Evolutionary conservation across 2,113 vertebrate genomes (phyloP).

Genomic region (Bombycilla garrulus): DNA sequence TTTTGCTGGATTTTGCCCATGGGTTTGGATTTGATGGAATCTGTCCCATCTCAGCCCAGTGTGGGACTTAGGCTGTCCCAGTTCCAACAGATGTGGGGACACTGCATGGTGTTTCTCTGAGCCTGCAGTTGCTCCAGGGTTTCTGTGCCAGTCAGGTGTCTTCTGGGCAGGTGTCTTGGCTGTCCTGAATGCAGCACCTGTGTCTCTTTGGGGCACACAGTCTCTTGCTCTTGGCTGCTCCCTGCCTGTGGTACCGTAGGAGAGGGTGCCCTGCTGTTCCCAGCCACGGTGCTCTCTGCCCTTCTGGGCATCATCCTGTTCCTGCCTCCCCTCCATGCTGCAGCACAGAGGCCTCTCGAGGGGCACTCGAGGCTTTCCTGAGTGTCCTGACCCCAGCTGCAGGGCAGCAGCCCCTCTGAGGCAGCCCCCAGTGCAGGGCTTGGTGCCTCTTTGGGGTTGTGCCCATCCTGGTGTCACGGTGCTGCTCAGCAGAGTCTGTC

Average conservation of each 20-base stretch:
- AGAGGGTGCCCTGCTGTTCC: neutral
- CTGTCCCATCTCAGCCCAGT: neutral
- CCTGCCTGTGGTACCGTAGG: accelerated
- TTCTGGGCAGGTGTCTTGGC: neutral
- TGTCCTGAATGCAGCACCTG: accelerated
- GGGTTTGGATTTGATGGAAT: neutral
- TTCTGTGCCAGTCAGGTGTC: neutral
- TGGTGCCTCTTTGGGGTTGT: neutral
- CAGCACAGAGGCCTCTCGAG: neutral
- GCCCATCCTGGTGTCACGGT: neutral
- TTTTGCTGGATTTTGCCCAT: neutral
- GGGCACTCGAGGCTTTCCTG: neutral
- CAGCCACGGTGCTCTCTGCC: neutral
- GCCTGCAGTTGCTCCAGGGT: neutral
- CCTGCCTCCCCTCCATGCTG: accelerated
- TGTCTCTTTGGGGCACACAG: neutral
- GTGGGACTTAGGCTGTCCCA: accelerated
- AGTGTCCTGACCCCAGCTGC: neutral
- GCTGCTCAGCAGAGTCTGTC: neutral
- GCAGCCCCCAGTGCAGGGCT: neutral
- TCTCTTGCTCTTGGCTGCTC: neutral
- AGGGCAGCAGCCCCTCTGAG: neutral
- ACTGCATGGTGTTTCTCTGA: accelerated
- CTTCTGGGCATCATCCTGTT: neutral
- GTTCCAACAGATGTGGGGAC: accelerated